phyloP scores from a whole-genome alignment of 2,888 invertebrate species.

The Amitus sp. region DNA sequence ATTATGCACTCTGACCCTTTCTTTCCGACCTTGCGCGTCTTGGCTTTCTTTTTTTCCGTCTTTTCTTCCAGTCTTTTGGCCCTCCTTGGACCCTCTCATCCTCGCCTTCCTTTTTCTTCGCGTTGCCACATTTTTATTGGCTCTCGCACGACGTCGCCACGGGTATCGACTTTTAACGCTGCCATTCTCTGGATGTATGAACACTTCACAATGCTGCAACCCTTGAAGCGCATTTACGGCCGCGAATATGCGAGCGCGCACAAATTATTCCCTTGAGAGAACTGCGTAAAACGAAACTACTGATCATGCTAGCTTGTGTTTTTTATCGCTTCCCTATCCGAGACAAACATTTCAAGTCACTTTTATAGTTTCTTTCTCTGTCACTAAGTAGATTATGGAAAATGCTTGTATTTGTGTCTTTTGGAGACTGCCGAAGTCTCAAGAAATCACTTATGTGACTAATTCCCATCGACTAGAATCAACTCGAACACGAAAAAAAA shows the following conservation, averaged over 20 bases:
- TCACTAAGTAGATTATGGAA: no score
- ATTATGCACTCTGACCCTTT: constrained; percentile 52
- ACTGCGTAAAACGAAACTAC: background rate
- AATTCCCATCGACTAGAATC: no score
- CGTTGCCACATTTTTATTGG: constrained; percentile 14
- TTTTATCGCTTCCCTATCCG: no score
- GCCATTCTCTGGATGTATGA: constrained; percentile 8
- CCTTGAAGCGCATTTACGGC: constrained; percentile 12
- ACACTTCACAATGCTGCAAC: constrained; percentile 14
- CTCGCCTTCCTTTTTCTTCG: constrained; percentile 4
- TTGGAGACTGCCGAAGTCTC: no score
- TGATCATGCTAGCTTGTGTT: no score
- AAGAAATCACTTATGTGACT: no score
- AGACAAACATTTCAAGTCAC: no score
- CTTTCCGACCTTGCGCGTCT: constrained; percentile 3
- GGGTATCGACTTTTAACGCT: constrained; percentile 22
- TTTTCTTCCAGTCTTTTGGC: background rate
- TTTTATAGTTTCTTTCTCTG: no score
- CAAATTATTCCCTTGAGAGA: background rate
- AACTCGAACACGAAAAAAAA: no score
- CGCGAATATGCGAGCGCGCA: constrained; percentile 8
- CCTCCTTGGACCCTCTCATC: background rate
- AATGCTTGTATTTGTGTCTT: no score
- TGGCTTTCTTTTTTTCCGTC: constrained; percentile 2
- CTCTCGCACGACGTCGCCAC: constrained; percentile 16